Percentiles rank a stretch among this genome's conserved stretches.
These are phyloP conservation scores for Drosophila punjabiensis DNA, from an alignment of 1,140 invertebrate species.

Conservation along the genomic window DNA sequence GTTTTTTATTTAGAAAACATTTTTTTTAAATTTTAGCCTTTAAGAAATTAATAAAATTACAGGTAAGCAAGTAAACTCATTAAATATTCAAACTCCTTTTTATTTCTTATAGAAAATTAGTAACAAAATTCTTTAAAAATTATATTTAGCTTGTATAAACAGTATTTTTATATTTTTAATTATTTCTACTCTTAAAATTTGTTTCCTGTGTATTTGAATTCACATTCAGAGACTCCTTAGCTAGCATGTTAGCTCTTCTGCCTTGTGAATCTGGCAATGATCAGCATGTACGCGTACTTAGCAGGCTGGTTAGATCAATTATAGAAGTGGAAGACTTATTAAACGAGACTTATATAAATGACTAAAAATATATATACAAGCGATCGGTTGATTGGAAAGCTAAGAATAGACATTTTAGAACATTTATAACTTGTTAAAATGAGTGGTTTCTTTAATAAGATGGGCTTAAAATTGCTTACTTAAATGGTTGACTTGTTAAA, in stretches of 20 bases:
- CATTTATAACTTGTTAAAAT: background rate
- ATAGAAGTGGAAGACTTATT: conserved; percentile 34
- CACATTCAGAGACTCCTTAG: conserved; percentile 3
- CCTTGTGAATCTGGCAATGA: conserved; percentile 34
- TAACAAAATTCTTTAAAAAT: too few species aligned
- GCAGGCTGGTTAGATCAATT: conserved; percentile 49
- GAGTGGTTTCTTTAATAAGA: background rate
- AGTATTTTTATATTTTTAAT: too few species aligned
- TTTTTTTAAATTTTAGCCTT: too few species aligned
- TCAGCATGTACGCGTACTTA: conserved; percentile 47
- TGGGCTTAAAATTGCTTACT: background rate
- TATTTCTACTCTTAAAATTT: too few species aligned
- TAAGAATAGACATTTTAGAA: background rate
- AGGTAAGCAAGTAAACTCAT: too few species aligned
- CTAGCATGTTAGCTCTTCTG: conserved; percentile 20
- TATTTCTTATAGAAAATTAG: too few species aligned
- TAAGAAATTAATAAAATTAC: background rate
- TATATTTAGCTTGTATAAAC: too few species aligned
- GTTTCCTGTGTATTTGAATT: conserved; percentile 7
- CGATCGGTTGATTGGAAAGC: conserved; percentile 22
- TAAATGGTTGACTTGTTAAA: background rate
- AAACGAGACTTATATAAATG: conserved; percentile 39
- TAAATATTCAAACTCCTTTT: too few species aligned
- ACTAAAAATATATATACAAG: conserved; percentile 27
- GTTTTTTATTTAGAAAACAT: background rate